Evolutionary conservation across 2,113 vertebrate genomes (phyloP), one percentile per base, ranked within the genome.

Genomic region (Nothobranchius kuhntae): DNA sequence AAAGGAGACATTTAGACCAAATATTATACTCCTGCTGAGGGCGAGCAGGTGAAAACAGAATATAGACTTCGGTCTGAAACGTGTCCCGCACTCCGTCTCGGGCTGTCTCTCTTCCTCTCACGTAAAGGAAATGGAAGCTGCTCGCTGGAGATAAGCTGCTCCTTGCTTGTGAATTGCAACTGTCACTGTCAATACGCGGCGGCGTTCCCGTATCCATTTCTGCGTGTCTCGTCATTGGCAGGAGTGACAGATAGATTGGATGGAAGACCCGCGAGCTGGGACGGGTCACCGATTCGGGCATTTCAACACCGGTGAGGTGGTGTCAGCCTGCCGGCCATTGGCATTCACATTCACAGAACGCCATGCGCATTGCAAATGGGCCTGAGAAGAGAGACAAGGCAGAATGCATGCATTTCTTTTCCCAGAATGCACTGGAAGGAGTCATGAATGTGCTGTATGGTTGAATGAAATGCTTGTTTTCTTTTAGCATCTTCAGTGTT

Each of bases 181-280:
- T 82, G 78, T 89, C 82, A 75, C 71, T 85, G 87, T 88, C 90
- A 89, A 82, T 89, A 84, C 80, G 67, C 76, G 65, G 77, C 70
- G 9, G 40, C 53, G 53, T 56, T 58, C 26, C 55, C 2, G 78
- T 78, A 75, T 86, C 88, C 86, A 79, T 86, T 85, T 80, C 84
- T 71, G 40, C 67, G n/a, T 77, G 84, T 85, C 79, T 73, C 56
- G 81, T 81, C 85, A 65, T 80, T 86, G 83, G 82, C 78, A 80
- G 78, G 75, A 91, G 79, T 90, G 91, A 91, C 88, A 65, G 81
- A 85, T 85, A 80, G 82, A 88, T 86, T 89, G 88, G 87, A 90
- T 82, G 73, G 81, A 63, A 79, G 75, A 68, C 74, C 68, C 60
- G 76, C 61, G 54, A 69, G 80, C 70, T 72, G 80, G 82, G 77